A percentile compares a stretch with the other conserved stretches of the same genome.
phyloP scores from a whole-genome alignment of 2,113 vertebrate species.

The Oplegnathus fasciatus region DNA sequence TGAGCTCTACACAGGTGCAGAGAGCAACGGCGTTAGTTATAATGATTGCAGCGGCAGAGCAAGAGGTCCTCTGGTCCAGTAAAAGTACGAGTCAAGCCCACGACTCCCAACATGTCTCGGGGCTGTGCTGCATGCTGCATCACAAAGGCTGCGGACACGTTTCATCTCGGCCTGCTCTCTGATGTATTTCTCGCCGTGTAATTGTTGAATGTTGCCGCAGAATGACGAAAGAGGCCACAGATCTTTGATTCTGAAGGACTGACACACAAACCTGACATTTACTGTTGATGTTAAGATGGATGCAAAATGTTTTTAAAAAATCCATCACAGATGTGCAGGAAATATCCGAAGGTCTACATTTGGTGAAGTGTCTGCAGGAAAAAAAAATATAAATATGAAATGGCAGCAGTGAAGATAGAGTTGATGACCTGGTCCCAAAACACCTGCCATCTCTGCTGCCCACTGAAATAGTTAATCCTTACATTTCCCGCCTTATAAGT shows the following conservation, averaged over 20 bases:
- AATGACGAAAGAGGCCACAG: conserved; percentile 34
- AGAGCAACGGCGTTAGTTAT: not conserved
- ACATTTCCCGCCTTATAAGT: not conserved
- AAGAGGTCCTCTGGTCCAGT: conserved; percentile 15
- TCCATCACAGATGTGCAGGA: not conserved
- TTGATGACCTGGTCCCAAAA: not conserved
- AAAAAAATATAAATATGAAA: conserved; percentile 20
- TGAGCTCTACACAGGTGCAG: conserved; percentile 18
- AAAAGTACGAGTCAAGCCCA: conserved; percentile 9
- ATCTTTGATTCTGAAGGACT: conserved; percentile 48
- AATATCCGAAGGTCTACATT: conserved; percentile 35
- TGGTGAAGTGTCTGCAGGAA: not conserved
- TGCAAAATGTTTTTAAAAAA: not conserved
- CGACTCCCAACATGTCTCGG: conserved; percentile 1
- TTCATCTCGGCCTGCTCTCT: conserved; percentile 29
- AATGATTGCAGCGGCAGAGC: conserved; percentile 12
- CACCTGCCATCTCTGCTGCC: not conserved
- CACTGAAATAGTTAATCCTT: conserved; percentile 8
- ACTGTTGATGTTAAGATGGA: conserved; percentile 27
- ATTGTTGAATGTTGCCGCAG: conserved; percentile 27
- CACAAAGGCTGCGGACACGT: conserved; percentile 1
- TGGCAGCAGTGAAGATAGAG: not conserved
- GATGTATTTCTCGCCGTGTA: conserved; percentile 21
- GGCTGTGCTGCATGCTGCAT: conserved; percentile 14
- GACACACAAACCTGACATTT: conserved; percentile 51